Percentiles rank a stretch among this genome's conserved stretches.
These are phyloP conservation scores for Rhaphigaster nebulosa DNA, from an alignment of 2,888 invertebrate species.

Conservation along the genomic window DNA sequence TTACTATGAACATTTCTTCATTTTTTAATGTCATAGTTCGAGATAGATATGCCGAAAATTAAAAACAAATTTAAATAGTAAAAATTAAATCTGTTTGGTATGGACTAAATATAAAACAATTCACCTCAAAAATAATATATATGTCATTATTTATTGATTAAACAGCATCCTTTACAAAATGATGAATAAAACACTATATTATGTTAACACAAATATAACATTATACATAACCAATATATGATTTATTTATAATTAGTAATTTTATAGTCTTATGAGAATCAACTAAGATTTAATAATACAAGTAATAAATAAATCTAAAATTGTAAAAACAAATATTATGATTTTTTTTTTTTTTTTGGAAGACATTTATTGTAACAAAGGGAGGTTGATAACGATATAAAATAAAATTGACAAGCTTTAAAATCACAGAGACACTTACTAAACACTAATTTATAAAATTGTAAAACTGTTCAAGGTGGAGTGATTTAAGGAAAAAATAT, in stretches of 20 bases:
- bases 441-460: conserved; percentile 11
- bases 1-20: too few relatives aligned
- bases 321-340: background rate
- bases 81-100: background rate
- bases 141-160: conserved; percentile 26
- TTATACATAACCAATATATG: background rate
- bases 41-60: too few relatives aligned
- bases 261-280: background rate
- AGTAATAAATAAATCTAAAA: conserved; percentile 25
- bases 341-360: conserved; percentile 29
- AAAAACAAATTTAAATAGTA: background rate
- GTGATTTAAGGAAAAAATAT: background rate
- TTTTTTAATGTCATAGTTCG: too few relatives aligned
- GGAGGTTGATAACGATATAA: background rate
- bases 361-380: conserved; percentile 21
- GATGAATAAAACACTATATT: conserved; percentile 16
- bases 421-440: background rate
- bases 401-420: background rate
- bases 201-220: background rate
- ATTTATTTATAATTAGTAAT: background rate
- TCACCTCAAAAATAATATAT: background rate
- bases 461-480: background rate
- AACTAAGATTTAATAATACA: background rate
- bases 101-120: background rate
- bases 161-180: conserved; percentile 17